Conservation (phyloP, 2,113 vertebrate genomes). For the Marmota monax region DNA sequence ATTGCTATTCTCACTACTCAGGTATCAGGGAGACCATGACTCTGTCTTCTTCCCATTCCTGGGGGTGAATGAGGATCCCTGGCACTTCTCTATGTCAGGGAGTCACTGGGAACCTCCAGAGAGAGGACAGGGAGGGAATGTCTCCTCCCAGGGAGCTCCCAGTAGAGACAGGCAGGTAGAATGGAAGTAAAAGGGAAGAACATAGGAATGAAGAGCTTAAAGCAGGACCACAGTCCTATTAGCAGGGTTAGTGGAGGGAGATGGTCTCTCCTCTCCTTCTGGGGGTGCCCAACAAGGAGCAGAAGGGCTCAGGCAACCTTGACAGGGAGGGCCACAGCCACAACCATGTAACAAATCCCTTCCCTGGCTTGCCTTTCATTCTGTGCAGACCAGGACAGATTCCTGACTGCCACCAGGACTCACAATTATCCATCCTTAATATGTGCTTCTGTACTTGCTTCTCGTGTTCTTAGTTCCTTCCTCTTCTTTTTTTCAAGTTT, state of each 20-base stretch:
- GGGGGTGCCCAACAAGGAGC: background rate
- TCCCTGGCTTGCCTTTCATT: background rate
- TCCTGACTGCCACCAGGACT: background rate
- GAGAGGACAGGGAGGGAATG: background rate
- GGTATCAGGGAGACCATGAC: background rate
- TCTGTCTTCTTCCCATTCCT: background rate
- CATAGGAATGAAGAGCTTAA: background rate
- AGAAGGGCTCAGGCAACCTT: background rate
- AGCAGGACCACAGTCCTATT: background rate
- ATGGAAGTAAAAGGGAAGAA: background rate
- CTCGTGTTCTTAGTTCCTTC: background rate
- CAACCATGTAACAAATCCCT: background rate
- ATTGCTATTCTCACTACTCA: background rate
- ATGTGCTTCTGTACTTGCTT: background rate
- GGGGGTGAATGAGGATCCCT: background rate
- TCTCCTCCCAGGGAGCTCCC: background rate
- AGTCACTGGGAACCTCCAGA: background rate
- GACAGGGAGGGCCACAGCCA: background rate
- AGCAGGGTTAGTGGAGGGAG: background rate
- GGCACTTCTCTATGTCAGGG: background rate
- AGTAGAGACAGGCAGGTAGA: background rate
- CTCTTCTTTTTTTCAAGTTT: slow-evolving; percentile 43
- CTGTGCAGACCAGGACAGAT: background rate
- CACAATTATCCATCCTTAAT: background rate
- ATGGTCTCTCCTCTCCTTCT: background rate